Conservation (phyloP, 2,797 vertebrate species). For the Lithobates pipiens region DNA sequence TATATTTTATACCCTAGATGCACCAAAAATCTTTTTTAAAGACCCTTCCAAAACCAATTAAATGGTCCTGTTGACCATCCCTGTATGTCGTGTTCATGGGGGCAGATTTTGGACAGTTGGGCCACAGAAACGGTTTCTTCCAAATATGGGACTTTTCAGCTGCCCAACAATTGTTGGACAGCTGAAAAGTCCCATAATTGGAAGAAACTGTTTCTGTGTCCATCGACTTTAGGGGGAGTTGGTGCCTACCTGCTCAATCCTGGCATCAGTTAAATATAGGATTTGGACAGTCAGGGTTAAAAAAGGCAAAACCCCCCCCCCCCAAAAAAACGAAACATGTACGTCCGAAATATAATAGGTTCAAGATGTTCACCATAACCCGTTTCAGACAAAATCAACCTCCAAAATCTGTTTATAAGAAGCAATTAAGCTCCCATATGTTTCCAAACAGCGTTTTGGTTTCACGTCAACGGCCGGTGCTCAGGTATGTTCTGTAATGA, state of each 20-base stretch:
- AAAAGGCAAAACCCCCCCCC: slow-evolving; percentile 35
- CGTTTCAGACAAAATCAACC: neutral
- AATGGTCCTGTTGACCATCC: neutral
- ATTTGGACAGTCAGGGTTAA: slow-evolving; percentile 6
- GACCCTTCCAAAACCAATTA: neutral
- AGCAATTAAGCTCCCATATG: slow-evolving; percentile 43
- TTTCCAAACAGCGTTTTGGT: neutral
- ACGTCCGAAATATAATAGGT: slow-evolving; percentile 22
- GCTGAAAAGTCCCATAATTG: no score
- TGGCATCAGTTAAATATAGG: neutral
- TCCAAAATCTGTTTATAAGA: slow-evolving; percentile 36
- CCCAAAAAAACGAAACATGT: neutral
- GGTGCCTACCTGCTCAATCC: no score
- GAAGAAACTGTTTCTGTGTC: no score
- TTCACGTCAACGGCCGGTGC: neutral
- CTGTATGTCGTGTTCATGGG: neutral
- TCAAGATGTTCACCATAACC: slow-evolving; percentile 51
- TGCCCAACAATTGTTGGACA: no score
- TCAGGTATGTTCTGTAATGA: slow-evolving; percentile 20
- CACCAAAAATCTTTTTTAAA: no score
- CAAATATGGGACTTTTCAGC: no score
- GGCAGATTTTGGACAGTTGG: no score
- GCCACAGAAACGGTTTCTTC: no score
- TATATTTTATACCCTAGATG: no score
- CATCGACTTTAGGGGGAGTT: no score